Conservation (phyloP, 2,888 invertebrate species). For the Eueremaeus valkanovi region DNA sequence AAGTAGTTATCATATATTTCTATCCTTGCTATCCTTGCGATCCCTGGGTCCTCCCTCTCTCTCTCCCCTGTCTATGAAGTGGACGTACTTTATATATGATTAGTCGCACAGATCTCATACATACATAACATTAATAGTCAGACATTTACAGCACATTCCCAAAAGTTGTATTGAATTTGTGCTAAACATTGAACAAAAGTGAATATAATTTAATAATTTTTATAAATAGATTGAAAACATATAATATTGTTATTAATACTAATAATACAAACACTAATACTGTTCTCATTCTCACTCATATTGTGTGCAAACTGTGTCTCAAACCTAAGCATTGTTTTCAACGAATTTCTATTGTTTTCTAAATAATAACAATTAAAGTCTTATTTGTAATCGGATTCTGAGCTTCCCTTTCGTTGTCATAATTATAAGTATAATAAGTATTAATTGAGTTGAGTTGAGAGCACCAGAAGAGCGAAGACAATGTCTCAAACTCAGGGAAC, state of each 20-base stretch:
- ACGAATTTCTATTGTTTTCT: neutral
- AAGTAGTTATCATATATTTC: too few species aligned
- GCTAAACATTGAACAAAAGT: neutral
- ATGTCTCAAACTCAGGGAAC: conserved; percentile 62
- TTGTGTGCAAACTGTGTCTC: conserved; percentile 16
- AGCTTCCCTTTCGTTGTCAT: neutral
- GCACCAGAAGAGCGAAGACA: conserved; percentile 30
- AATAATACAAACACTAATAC: neutral
- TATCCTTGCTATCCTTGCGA: too few species aligned
- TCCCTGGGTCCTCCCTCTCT: too few species aligned
- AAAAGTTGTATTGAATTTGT: neutral
- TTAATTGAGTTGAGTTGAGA: too few species aligned
- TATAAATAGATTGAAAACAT: too few species aligned
- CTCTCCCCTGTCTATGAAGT: too few species aligned
- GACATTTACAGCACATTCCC: conserved; percentile 21
- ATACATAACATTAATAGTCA: conserved; percentile 20
- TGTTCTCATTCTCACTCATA: neutral
- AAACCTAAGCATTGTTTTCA: neutral
- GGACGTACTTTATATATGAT: too few species aligned
- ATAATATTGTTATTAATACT: too few species aligned
- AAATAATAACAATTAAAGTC: neutral
- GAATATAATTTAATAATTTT: neutral
- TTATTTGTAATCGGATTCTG: neutral
- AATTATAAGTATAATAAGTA: too few species aligned
- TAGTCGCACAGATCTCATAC: neutral